Evolutionary conservation across 2,888 invertebrate species (phyloP).

Genomic region (Thecophora atra): DNA sequence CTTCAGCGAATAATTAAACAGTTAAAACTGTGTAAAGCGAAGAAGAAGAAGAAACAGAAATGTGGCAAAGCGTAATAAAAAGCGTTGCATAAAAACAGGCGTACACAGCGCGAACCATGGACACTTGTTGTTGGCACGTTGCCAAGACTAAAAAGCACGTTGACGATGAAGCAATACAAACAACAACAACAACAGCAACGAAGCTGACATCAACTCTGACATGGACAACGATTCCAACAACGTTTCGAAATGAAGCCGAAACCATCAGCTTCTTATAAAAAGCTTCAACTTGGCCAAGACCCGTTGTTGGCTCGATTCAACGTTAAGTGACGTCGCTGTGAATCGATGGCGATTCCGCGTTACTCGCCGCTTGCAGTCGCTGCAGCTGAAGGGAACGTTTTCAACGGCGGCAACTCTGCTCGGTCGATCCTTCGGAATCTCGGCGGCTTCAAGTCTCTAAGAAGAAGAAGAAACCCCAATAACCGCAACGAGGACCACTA

Average conservation of each 20-base stretch:
- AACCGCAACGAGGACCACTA: background rate
- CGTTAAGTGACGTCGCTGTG: too few species aligned
- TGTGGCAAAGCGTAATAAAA: background rate
- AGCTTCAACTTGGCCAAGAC: conserved; percentile 22
- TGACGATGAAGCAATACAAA: background rate
- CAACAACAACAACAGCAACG: conserved; percentile 1
- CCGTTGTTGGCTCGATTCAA: too few species aligned
- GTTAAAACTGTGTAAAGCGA: background rate
- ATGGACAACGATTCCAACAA: conserved; percentile 7
- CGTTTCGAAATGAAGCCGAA: background rate
- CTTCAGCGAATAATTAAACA: background rate
- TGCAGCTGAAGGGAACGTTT: conserved; percentile 36
- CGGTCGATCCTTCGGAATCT: background rate
- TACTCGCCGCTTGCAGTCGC: conserved; percentile 6
- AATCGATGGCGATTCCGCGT: conserved; percentile 31
- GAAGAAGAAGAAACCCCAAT: background rate
- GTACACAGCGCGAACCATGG: conserved; percentile 14
- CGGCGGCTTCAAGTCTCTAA: background rate
- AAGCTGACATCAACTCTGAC: background rate
- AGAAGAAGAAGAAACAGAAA: background rate
- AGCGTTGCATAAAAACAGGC: conserved; percentile 31
- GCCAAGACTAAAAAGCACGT: conserved; percentile 19
- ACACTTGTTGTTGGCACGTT: conserved; percentile 36
- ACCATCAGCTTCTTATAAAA: background rate
- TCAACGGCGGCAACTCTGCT: background rate